Conservation (phyloP, 2,113 vertebrate species). For the Heterochromis multidens region DNA sequence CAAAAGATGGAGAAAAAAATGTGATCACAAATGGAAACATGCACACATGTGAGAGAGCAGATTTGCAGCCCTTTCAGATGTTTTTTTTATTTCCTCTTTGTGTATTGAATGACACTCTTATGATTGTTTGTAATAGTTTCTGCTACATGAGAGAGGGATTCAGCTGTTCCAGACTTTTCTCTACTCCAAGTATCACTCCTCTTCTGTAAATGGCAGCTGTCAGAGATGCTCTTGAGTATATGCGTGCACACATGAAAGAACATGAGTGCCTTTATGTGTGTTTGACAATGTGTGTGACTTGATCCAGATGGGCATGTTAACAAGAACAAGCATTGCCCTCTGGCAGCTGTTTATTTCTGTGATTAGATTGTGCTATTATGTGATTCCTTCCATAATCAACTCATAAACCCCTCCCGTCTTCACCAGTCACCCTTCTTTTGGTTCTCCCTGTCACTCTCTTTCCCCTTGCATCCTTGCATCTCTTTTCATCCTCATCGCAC, state of each 20-base stretch:
- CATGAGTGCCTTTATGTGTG: not conserved
- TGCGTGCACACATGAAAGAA: not conserved
- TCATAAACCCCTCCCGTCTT: slow-evolving; percentile 12
- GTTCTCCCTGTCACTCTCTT: not conserved
- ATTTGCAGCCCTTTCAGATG: not conserved
- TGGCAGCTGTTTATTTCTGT: slow-evolving; percentile 23
- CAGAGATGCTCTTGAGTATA: slow-evolving; percentile 5
- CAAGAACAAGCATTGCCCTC: slow-evolving; percentile 6
- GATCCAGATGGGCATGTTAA: slow-evolving; percentile 29
- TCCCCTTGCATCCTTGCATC: not conserved
- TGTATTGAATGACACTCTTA: slow-evolving; percentile 41
- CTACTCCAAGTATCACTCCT: slow-evolving; percentile 26
- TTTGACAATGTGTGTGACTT: not conserved
- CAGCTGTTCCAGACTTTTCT: slow-evolving; percentile 3
- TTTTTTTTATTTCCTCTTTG: slow-evolving; percentile 3
- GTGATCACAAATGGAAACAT: not conserved
- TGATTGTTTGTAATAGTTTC: slow-evolving; percentile 37
- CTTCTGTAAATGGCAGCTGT: slow-evolving; percentile 36
- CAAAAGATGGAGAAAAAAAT: not conserved
- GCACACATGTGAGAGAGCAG: not conserved
- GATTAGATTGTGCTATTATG: slow-evolving; percentile 38
- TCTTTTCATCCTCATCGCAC: not conserved
- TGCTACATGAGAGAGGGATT: slow-evolving; percentile 19
- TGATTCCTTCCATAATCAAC: slow-evolving; percentile 37
- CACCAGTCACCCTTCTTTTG: not conserved